Base-by-base conservation (phyloP, 2,888 invertebrate species). In the Oligia strigilis region DNA sequence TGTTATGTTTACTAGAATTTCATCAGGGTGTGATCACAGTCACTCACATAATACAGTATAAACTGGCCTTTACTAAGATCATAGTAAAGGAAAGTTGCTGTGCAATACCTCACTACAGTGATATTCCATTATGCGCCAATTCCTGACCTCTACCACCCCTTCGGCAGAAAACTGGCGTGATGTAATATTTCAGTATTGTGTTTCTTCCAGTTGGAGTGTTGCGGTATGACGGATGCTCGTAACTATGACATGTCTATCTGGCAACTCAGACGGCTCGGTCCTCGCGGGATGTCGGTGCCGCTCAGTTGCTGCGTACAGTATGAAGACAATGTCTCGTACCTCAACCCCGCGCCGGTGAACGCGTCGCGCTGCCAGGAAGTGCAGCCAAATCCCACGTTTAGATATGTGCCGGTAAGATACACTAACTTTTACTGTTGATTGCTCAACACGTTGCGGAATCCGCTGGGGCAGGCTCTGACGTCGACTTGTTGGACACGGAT, bases 221-320 rank as follows among this genome's bases (percentile, higher is more conserved):
- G 99, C 93, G 99, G 98, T 49, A 98, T 99, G 94, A 97, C 98
- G 72, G 98, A 98, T 88, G 98, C 98, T 13, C 97, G 98, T 82
- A 98, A 99, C 96, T 99, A 98, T 94, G 98, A 98, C 91, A 98
- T 98, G 88, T 98, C 98, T 0, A 95, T 98, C 92, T 99, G 99
- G 99, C 97, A 98, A 85, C 95, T 98, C 72, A 98, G 98, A 90
- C 97, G 98, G 84, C 97, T 98, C 66, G 98, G 98, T 0, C 98
- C 98, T 84, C 97, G 98, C 80, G 98, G 98, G 75, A 96, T 98
- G 94, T 96, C 98, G 0, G 98, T 98, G 43, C 98, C 98, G 64
- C 96, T 97, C 8, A 98, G 98, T 75, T 98, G 98, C 91, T 99
- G 99, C 93, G 97, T 98, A 78, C 97, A 97, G 78, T 97, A 98